Conservation (phyloP, 2,888 invertebrate species). For the Petrophora chlorosata region DNA sequence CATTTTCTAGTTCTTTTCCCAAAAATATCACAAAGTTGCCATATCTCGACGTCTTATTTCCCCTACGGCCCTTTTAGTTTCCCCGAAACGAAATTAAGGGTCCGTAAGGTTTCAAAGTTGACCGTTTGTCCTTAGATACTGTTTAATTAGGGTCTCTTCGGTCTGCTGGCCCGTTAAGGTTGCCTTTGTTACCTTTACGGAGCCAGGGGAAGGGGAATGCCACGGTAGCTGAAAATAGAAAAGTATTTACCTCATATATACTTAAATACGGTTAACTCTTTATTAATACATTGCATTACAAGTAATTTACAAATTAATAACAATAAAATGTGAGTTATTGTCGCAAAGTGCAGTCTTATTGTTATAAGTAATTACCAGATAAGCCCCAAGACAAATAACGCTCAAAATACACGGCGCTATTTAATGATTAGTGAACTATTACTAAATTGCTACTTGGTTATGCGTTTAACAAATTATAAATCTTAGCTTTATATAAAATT, state of each 20-base stretch:
- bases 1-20: neutral
- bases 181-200: conserved; percentile 11
- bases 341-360: no score
- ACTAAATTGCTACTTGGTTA: no score
- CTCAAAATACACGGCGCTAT: no score
- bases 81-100: conserved; percentile 20
- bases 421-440: no score
- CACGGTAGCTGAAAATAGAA: conserved; percentile 13
- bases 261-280: no score
- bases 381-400: no score
- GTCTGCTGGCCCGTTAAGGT: conserved; percentile 10
- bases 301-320: no score
- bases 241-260: neutral
- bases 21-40: conserved; percentile 27
- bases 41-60: conserved; percentile 15
- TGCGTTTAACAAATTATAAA: no score
- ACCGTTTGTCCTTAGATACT: conserved; percentile 15
- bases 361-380: no score
- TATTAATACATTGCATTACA: no score
- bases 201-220: neutral
- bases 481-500: no score
- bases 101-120: conserved; percentile 15
- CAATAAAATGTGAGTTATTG: no score
- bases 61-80: conserved; percentile 15
- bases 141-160: conserved; percentile 22